Evolutionary conservation across 2,888 invertebrate genomes (phyloP), one percentile per base, ranked within the genome.

Genomic region (Halocaridina rubra): DNA sequence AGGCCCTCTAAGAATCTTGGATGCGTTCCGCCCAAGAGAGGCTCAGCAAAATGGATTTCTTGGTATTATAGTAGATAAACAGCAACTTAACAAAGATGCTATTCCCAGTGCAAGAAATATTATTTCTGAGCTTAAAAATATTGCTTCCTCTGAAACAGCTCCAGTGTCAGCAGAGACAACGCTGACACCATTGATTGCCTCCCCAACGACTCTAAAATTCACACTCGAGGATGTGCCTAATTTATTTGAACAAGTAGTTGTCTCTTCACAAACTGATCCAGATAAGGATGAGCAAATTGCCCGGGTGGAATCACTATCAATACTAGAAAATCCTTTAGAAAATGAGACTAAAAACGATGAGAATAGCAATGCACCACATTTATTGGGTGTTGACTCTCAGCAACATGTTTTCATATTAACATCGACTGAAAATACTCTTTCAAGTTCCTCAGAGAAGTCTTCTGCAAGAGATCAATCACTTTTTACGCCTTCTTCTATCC

Each of bases 151-250:
- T n/a, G n/a, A n/a, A n/a, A n/a, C n/a, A n/a, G 53, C 4, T 4
- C 53, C 16, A 10, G 5, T 4, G 3, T 67, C 81, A 19, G 33
- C 33, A n/a, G 29, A 61, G n/a, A 3, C 71, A 29, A 78, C 77
- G 4, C 64, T 71, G 16, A 24, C 29, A 32, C 72, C 77, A 2
- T 57, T 46, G 22, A 1, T 69, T 10, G 39, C 53, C n/a, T 69
- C 76, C 19, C 81, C 81, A 13, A 81, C 82, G 8, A 82, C 82
- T n/a, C 77, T 82, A 8, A 77, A 59, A 10, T 82, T 82, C 39
- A 82, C 82, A 3, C 39, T 82, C 22, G 77, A 82, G 24, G 82
- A 82, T 59, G 82, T 78, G 29, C 71, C 82, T 3, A 32, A 29
- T 13, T 82, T 71, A 13, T 33, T 75, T 5, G 32, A 82, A 27